Evolutionary conservation across 2,797 vertebrate genomes (phyloP), one percentile per base, ranked within the genome.

Genomic region (Dallia pectoralis): DNA sequence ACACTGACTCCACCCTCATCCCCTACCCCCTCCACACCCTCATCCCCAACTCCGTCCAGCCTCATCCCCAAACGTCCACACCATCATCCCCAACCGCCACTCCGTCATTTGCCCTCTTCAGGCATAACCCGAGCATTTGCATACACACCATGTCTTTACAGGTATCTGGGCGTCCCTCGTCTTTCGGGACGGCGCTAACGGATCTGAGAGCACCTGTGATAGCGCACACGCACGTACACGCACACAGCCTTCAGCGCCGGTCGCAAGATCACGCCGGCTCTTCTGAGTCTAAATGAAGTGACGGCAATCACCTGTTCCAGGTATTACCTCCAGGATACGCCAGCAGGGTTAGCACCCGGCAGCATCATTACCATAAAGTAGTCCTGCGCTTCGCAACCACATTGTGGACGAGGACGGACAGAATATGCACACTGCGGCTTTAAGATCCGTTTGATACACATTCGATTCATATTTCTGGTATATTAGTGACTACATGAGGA

Each of bases 121-220:
- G 51, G 51, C 8, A 22, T 56, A 25, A 56, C n/a, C 51, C 9
- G 25, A 19, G 12, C n/a, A 22, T 56, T 8, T 22, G 51, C n/a
- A 56, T 11, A 56, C 11, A 3, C 8, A 56, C 9, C 51, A 11
- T 9, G 9, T 32, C 12, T 32, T 16, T 15, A 63, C 4, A 63
- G 61, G 7, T 8, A 56, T 11, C 51, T 63, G 73, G 75, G 70
- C 67, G 74, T 32, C 65, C 29, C 8, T 47, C 70, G 65, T 32
- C 65, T 32, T 11, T 47, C 70, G 65, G 47, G 19, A 68, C 56
- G 6, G 15, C 64, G 77, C 79, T 84, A 87, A 90, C 87, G 87
- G 78, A 85, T 77, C 76, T 8, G 75, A 70, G 9, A 74, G 83
- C 80, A 77, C 71, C 85, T 79, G 79, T 78, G 74, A 76, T 83